phyloP scores from a whole-genome alignment of 2,113 vertebrate genomes.

The Thermophis baileyi region DNA sequence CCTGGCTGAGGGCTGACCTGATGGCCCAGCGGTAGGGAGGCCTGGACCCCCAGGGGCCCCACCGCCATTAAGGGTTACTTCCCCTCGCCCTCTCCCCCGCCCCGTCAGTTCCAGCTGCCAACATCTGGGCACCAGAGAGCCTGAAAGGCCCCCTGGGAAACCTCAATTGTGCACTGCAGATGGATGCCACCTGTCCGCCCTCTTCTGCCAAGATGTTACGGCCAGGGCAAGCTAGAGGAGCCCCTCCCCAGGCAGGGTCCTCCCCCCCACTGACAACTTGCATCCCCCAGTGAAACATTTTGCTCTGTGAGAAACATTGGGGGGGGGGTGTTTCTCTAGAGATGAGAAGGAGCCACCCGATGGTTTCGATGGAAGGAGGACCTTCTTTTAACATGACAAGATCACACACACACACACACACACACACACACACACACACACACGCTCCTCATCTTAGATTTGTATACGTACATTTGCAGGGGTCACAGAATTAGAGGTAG shows the following conservation, averaged over 20 bases:
- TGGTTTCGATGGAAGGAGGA: neutral
- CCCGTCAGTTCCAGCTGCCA: conserved; percentile 50
- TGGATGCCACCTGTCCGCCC: conserved; percentile 36
- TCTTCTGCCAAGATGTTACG: neutral
- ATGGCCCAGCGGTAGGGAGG: conserved; percentile 39
- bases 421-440: neutral
- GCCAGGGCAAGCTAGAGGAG: too few species aligned
- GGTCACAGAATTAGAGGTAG: neutral
- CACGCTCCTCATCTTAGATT: too few species aligned
- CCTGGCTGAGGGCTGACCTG: conserved; percentile 31
- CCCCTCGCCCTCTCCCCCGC: conserved; percentile 23
- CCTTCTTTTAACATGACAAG: neutral
- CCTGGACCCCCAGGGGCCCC: conserved; percentile 54
- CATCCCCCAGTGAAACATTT: neutral
- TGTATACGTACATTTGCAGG: neutral
- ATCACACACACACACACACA: neutral
- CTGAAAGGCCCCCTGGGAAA: conserved; percentile 54
- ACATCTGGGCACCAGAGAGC: conserved; percentile 68
- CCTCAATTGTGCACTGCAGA: neutral
- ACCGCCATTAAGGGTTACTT: conserved; percentile 31
- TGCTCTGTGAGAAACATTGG: neutral
- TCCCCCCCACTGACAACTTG: rapidly evolving
- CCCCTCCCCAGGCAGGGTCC: neutral
- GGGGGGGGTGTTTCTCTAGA: rapidly evolving
- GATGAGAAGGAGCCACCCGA: neutral